A percentile compares a stretch with the other conserved stretches of the same genome.
Evolutionary conservation across 2,888 invertebrate genomes (phyloP).

Genomic region (Drosophila quasianomalipes): DNA sequence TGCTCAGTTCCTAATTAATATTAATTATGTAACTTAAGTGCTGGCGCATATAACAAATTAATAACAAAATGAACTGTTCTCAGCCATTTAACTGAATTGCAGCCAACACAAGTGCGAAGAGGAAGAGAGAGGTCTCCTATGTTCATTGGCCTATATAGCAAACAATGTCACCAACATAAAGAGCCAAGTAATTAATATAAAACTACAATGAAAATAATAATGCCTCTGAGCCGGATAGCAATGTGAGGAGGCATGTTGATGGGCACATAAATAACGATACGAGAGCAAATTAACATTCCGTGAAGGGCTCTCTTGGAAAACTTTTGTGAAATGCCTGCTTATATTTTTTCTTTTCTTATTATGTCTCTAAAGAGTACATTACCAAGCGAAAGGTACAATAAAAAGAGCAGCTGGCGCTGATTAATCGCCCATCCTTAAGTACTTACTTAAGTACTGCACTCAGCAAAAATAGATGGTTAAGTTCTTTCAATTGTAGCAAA

Average conservation of each 20-base stretch:
- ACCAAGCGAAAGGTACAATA: not conserved
- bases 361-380: not conserved
- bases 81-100: conserved; percentile 33
- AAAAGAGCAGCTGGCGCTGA: not conserved
- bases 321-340: conserved; percentile 8
- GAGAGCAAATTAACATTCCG: conserved; percentile 31
- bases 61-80: conserved; percentile 42
- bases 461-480: not conserved
- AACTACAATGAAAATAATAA: conserved; percentile 29
- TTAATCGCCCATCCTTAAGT: not conserved
- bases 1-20: conserved; percentile 45
- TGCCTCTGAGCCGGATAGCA: conserved; percentile 1
- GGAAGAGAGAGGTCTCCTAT: not conserved
- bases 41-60: conserved; percentile 50
- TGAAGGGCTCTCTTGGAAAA: conserved; percentile 2
- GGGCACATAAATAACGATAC: conserved; percentile 18
- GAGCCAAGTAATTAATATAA: conserved; percentile 40
- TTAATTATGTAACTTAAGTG: conserved; percentile 53
- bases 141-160: conserved; percentile 61
- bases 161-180: conserved; percentile 27
- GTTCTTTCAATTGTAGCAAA: not conserved
- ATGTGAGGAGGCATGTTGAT: conserved; percentile 26
- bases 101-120: conserved; percentile 12
- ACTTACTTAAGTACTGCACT: not conserved
- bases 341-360: not conserved